phyloP scores from a whole-genome alignment of 2,888 invertebrate genomes.

The Neoaliturus tenellus region DNA sequence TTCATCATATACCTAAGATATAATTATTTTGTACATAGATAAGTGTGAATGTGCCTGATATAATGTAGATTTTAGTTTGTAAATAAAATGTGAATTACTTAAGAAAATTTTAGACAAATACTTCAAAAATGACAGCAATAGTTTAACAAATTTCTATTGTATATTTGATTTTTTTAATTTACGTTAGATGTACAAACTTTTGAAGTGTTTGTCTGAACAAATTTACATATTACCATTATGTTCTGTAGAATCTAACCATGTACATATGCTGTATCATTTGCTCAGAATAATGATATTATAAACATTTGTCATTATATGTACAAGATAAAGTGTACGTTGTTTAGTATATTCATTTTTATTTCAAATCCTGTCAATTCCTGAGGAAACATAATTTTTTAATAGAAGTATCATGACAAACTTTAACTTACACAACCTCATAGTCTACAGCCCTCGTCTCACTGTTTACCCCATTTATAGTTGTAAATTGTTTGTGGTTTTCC shows the following conservation, averaged over 20 bases:
- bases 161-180: neutral
- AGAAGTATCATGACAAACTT: no score
- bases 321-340: conserved; percentile 7
- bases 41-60: conserved; percentile 39
- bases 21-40: conserved; percentile 25
- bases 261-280: conserved; percentile 51
- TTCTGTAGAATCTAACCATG: conserved; percentile 17
- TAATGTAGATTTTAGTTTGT: conserved; percentile 35
- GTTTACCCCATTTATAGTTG: no score
- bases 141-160: neutral
- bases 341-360: neutral
- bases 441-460: no score
- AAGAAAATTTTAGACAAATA: conserved; percentile 28
- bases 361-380: neutral
- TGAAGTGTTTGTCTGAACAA: conserved; percentile 27
- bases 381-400: no score
- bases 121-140: neutral
- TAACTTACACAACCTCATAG: no score
- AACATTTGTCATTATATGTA: neutral
- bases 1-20: conserved; percentile 33
- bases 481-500: no score
- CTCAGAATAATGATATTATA: conserved; percentile 51
- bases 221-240: neutral
- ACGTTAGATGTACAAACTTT: neutral
- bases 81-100: conserved; percentile 25